Conservation (phyloP, 1,140 invertebrate species). For the Drusus annulatus region DNA sequence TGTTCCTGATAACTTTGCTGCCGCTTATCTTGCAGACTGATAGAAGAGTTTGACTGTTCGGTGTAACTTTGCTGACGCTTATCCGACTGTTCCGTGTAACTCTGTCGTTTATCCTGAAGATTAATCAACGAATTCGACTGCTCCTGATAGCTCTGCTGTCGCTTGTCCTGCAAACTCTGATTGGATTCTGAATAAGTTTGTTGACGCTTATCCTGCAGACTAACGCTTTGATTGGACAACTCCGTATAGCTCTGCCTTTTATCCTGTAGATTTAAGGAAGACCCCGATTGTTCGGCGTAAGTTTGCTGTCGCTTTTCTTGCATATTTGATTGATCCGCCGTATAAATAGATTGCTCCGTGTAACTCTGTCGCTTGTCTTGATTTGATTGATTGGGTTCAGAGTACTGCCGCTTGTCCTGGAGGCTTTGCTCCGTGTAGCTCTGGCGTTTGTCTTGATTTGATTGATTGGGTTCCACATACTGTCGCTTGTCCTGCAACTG, state of each 20-base stretch:
- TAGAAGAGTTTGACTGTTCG: not conserved
- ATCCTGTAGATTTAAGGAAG: too few species aligned
- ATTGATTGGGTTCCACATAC: not conserved
- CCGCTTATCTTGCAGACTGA: not conserved
- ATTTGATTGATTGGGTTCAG: too few species aligned
- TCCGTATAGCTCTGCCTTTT: too few species aligned
- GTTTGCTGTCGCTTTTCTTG: not conserved
- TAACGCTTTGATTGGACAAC: too few species aligned
- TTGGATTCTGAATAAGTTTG: not conserved
- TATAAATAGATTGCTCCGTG: not conserved
- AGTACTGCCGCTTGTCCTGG: too few species aligned
- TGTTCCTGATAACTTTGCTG: not conserved
- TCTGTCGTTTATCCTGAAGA: not conserved
- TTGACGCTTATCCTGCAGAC: too few species aligned
- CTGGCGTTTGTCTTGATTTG: too few species aligned
- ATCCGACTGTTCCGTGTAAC: not conserved
- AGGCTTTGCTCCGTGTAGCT: too few species aligned
- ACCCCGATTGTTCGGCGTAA: not conserved
- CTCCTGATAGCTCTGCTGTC: not conserved
- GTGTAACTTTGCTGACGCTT: too few species aligned
- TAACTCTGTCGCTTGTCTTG: not conserved
- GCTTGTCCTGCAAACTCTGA: not conserved
- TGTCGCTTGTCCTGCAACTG: slow-evolving; percentile 3
- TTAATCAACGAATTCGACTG: not conserved
- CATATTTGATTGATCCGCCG: not conserved